Evolutionary conservation across 2,888 invertebrate species (phyloP), one percentile per base, ranked within the genome.

Genomic region (Arctia plantaginis): DNA sequence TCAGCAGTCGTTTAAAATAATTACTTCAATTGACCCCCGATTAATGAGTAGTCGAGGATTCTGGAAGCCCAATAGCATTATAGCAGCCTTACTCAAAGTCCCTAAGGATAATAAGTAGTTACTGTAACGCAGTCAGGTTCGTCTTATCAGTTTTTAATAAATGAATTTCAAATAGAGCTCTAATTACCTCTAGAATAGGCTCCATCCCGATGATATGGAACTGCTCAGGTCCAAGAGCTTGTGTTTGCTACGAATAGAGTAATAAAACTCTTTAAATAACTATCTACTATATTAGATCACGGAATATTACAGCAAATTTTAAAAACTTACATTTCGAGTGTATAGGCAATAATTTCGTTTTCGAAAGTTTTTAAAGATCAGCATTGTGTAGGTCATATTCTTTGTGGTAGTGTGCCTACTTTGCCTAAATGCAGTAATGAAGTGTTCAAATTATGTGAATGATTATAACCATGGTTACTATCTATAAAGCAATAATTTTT

Each of bases 401-500:
- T 82, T 76, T 70, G 73, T 75, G 73, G 80, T 82, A 67, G 80
- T 80, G 87, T 86, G 87, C 84, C 86, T 87, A 75, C 84, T 79
- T 80, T 84, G 84, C 85, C 84, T 86, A 85, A 85, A 77, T n/a
- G 77, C 77, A 67, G 81, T 74, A 78, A 82, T 74, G 66, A 78
- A 84, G 88, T 88, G 87, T 88, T 88, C 84, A 86, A 78, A 80
- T 75, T 76, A 77, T 77, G 72, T 74, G 70, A 71, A 80, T 77
- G 72, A 69, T 74, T 71, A 69, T 74, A 72, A 69, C 76, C 75
- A 77, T 80, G 78, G 80, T 77, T 72, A 76, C 73, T 80, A 82
- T 72, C 62, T 72, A 69, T 83, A 81, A 86, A 85, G 86, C 87
- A 89, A 87, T 88, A 85, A 86, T 79, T 86, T 89, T 89, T 85